A percentile compares a stretch with the other conserved stretches of the same genome.
phyloP scores from a whole-genome alignment of 1,140 invertebrate genomes.

The Aphelinus atriplicis region DNA sequence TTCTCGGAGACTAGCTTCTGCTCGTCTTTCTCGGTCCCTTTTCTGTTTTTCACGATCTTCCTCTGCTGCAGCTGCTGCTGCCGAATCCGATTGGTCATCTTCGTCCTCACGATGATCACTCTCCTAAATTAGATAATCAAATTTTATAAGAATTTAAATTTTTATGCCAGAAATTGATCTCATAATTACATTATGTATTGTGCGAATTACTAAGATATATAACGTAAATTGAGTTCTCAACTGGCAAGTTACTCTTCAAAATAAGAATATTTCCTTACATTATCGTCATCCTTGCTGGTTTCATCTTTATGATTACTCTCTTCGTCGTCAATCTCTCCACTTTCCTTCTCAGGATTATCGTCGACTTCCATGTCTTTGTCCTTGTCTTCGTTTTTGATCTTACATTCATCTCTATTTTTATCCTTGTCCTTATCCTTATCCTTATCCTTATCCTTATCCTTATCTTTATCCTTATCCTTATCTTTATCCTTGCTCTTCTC shows the following conservation, averaged over 20 bases:
- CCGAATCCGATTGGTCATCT: slow-evolving; percentile 69
- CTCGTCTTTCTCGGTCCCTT: slow-evolving; percentile 80
- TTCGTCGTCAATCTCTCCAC: slow-evolving; percentile 64
- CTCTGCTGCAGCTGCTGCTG: slow-evolving; percentile 66
- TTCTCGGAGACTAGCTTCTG: slow-evolving; percentile 91
- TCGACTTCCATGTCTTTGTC: slow-evolving; percentile 60
- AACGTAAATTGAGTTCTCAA: too few relatives aligned
- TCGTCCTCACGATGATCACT: slow-evolving; percentile 41
- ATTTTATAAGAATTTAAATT: too few relatives aligned
- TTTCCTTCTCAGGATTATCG: slow-evolving; percentile 63
- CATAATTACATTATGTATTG: too few relatives aligned
- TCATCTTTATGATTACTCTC: slow-evolving; percentile 52
- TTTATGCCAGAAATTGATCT: too few relatives aligned
- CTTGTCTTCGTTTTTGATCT: slow-evolving; percentile 60
- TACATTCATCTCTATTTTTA: slow-evolving; percentile 64
- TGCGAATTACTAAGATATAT: too few relatives aligned
- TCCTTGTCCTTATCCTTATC: slow-evolving; percentile 33
- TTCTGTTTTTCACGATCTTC: slow-evolving; percentile 72
- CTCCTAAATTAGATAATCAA: slow-evolving; percentile 19
- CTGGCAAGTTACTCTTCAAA: slow-evolving; percentile 14
- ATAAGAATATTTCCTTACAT: slow-evolving; percentile 46
- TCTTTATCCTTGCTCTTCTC: slow-evolving; percentile 64
- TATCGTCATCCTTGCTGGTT: slow-evolving; percentile 56
- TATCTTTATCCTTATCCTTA: slow-evolving; percentile 67
- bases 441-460: slow-evolving; percentile 64